Base-by-base conservation (phyloP, 1,140 invertebrate genomes). In the Drosophila trapezifrons region DNA sequence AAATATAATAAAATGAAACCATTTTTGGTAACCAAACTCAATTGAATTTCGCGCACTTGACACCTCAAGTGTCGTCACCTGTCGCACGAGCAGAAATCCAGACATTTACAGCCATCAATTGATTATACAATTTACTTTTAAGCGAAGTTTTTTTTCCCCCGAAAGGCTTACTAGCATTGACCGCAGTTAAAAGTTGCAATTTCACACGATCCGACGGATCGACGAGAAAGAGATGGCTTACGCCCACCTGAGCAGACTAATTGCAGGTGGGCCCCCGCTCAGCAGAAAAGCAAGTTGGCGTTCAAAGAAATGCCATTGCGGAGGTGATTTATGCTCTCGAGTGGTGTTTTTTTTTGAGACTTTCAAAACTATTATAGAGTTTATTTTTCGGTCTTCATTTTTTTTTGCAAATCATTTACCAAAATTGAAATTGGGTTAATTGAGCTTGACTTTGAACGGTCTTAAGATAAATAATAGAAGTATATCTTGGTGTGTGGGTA, bases 341-440 rank as follows among this genome's bases (percentile, higher is more conserved):
- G 67, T 84, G 57, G 74, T 29, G 27, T 13, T n/a, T n/a, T 15
- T 35, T 52, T 85, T 80, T 67, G 78, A 58, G 73, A 81, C 65
- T 77, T 85, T 86, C 70, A 76, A 74, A 67, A 76, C 65, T 29
- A 71, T 51, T 35, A 52, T 59, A 46, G 54, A 58, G 29, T 37
- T 51, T 51, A 51, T 51, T 51, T 32, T 51, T 51, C 9, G 17
- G 22, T 4, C 22, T 20, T 59, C 25, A n/a, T 20, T 58, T 67
- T 79, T 84, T 80, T 75, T 80, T 66, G 73, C 72, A 76, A 75
- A 75, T 64, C 43, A 76, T 76, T 72, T 72, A 47, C 54, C 78
- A 75, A 76, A 54, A 78, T 66, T 35, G 37, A 70, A 81, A 85
- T 86, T 86, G 75, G 78, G 83, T 87, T 87, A 87, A 85, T 85